A percentile compares a stretch with the other conserved stretches of the same genome.
Evolutionary conservation across 2,113 vertebrate species (phyloP).

Genomic region (Ciconia boyciana): DNA sequence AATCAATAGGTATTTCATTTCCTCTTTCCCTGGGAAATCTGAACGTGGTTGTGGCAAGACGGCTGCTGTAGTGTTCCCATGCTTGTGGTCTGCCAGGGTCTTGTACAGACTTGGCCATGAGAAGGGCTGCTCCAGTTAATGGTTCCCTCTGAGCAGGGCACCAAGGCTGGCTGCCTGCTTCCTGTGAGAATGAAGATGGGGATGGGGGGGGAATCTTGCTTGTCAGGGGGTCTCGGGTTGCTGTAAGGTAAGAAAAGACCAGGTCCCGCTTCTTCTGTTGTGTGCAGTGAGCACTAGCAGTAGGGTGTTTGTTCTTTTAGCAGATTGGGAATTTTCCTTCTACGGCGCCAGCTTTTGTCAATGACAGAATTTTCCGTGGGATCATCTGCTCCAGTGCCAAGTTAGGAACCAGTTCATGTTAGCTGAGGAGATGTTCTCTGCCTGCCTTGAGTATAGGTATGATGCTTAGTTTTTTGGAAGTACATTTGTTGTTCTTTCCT

Average conservation of each 20-base stretch:
- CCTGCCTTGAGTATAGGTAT: neutral
- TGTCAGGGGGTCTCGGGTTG: rapidly evolving
- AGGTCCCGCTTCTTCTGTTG: neutral
- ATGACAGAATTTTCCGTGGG: neutral
- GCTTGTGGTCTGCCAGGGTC: neutral
- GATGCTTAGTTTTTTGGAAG: neutral
- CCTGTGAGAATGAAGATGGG: neutral
- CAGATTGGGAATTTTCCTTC: neutral
- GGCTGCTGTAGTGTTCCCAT: neutral
- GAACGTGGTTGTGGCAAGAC: rapidly evolving
- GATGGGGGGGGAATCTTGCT: neutral
- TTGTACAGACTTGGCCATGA: neutral
- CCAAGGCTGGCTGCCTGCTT: neutral
- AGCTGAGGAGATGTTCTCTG: neutral
- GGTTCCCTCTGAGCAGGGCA: neutral
- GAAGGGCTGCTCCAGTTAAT: neutral
- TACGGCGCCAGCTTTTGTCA: neutral
- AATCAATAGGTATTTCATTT: neutral
- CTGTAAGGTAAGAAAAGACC: neutral
- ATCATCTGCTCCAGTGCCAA: neutral
- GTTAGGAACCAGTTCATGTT: neutral
- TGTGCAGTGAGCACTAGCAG: neutral
- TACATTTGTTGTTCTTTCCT: neutral
- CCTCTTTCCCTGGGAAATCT: neutral
- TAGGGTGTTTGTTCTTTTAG: neutral